Conservation (phyloP, 2,888 invertebrate genomes). For the Spilarctia lutea region DNA sequence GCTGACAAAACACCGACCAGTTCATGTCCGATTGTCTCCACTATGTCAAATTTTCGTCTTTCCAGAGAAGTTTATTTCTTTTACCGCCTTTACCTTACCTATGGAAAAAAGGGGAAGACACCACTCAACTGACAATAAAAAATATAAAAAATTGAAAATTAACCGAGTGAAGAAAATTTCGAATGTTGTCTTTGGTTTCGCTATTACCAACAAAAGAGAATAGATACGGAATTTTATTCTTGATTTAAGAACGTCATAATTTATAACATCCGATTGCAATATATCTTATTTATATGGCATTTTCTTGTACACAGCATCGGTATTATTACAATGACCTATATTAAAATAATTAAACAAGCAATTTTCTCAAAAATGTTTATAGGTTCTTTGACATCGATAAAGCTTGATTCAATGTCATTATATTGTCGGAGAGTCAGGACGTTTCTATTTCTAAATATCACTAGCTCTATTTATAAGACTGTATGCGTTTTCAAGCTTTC, state of each 20-base stretch:
- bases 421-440: conserved; percentile 51
- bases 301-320: not conserved
- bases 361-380: conserved; percentile 69
- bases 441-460: conserved; percentile 47
- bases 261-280: not conserved
- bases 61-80: no score
- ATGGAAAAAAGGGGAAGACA: no score
- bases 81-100: no score
- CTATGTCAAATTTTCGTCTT: no score
- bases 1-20: no score
- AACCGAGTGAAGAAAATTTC: no score
- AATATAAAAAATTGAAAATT: no score
- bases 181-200: no score
- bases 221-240: not conserved
- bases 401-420: conserved; percentile 71
- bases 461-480: conserved; percentile 27
- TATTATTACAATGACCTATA: conserved; percentile 34
- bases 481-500: conserved; percentile 27
- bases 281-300: not conserved
- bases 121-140: no score
- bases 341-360: conserved; percentile 39
- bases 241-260: not conserved
- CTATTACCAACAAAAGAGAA: no score
- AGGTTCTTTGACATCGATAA: conserved; percentile 79
- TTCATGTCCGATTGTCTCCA: no score